Evolutionary conservation across 2,797 vertebrate genomes (phyloP).

Genomic region (Schizothorax lantsangensis): DNA sequence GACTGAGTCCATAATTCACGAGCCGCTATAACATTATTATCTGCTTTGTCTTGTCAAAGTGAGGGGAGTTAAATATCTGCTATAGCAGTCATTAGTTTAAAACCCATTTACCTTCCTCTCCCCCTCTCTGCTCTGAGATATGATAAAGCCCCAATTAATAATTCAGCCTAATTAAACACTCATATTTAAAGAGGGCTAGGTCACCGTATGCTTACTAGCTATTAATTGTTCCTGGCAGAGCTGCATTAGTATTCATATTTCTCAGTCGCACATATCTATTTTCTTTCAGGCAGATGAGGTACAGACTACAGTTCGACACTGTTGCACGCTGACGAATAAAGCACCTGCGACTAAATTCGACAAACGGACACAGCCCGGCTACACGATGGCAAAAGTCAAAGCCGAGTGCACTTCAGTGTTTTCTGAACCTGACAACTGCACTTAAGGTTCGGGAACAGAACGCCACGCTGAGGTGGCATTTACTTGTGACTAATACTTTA

Average conservation of each 20-base stretch:
- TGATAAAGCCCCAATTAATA: slow-evolving; percentile 78
- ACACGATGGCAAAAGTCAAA: slow-evolving; percentile 24
- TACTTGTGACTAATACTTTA: slow-evolving; percentile 34
- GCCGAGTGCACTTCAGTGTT: neutral
- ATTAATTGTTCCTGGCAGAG: slow-evolving; percentile 63
- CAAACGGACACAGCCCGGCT: neutral
- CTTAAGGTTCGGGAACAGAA: slow-evolving; percentile 27
- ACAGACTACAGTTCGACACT: slow-evolving; percentile 21
- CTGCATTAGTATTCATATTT: slow-evolving; percentile 56
- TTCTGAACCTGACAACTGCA: slow-evolving; percentile 48
- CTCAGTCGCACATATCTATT: slow-evolving; percentile 47
- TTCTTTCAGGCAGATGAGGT: slow-evolving; percentile 34
- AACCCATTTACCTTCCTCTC: slow-evolving; percentile 64
- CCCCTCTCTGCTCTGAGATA: slow-evolving; percentile 60
- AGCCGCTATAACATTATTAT: slow-evolving; percentile 62
- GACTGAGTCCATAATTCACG: slow-evolving; percentile 63
- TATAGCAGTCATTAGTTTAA: slow-evolving; percentile 64
- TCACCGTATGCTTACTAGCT: slow-evolving; percentile 56
- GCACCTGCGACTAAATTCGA: slow-evolving; percentile 41
- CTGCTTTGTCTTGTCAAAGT: slow-evolving; percentile 66
- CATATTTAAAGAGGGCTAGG: slow-evolving; percentile 75
- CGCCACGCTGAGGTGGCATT: slow-evolving; percentile 48
- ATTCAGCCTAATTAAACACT: slow-evolving; percentile 80
- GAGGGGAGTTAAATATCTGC: slow-evolving; percentile 63
- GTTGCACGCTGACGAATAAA: slow-evolving; percentile 11